These are phyloP conservation scores for Hypercompe scribonia DNA, from an alignment of 2,888 invertebrate genomes.

Conservation along the genomic window DNA sequence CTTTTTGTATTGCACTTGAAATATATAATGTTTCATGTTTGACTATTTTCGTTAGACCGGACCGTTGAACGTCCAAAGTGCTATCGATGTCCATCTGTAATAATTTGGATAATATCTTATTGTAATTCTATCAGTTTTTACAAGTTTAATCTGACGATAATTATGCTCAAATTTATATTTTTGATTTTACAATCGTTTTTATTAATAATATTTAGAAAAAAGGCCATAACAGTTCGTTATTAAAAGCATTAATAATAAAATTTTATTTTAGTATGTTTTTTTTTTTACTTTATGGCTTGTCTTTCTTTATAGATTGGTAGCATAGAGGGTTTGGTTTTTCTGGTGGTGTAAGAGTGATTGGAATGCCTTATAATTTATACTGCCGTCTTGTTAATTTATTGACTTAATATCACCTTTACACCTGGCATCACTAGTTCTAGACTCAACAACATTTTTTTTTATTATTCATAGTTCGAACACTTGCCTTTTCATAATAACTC, in stretches of 20 bases:
- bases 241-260: too few relatives aligned
- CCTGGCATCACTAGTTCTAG: background rate
- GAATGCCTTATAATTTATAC: too few relatives aligned
- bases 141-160: background rate
- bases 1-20: constrained; percentile 90
- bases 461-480: background rate
- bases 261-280: too few relatives aligned
- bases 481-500: constrained; percentile 57
- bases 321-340: too few relatives aligned
- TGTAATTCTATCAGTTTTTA: background rate
- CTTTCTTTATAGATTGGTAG: too few relatives aligned
- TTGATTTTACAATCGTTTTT: background rate
- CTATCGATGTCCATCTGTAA: constrained; percentile 88
- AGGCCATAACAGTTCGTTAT: too few relatives aligned
- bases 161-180: background rate
- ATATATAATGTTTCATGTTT: constrained; percentile 81
- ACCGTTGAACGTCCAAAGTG: constrained; percentile 72
- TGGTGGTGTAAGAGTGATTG: too few relatives aligned
- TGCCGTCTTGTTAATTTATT: too few relatives aligned
- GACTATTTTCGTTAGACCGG: constrained; percentile 87
- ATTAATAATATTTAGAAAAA: too few relatives aligned
- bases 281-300: background rate
- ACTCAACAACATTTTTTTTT: background rate
- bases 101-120: background rate
- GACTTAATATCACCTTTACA: too few relatives aligned